Evolutionary conservation across 2,888 invertebrate genomes (phyloP).

Genomic region (Frankliniella fusca): DNA sequence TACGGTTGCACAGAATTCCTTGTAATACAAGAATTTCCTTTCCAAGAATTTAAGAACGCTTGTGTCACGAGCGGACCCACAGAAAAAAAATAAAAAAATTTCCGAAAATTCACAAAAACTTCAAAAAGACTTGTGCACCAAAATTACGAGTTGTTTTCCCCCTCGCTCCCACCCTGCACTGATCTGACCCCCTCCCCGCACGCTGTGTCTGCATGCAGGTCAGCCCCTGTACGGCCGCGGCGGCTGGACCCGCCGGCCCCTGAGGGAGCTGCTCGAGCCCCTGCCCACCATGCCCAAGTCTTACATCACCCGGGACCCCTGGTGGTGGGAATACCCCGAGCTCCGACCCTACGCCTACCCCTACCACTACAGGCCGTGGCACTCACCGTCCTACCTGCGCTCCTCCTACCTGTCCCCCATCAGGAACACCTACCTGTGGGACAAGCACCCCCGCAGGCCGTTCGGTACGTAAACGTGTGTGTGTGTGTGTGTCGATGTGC

Average conservation of each 20-base stretch:
- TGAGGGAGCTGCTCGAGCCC: conserved; percentile 71
- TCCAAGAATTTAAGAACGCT: too few relatives aligned
- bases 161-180: too few relatives aligned
- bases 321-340: conserved; percentile 83
- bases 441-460: conserved; percentile 84
- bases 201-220: conserved; percentile 64
- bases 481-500: neutral
- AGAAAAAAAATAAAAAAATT: too few relatives aligned
- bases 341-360: conserved; percentile 67
- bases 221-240: conserved; percentile 69
- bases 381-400: conserved; percentile 66
- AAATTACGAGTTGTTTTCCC: too few relatives aligned
- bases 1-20: too few relatives aligned
- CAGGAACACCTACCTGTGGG: conserved; percentile 87
- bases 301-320: conserved; percentile 79
- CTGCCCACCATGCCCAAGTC: conserved; percentile 72
- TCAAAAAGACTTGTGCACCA: too few relatives aligned
- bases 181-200: too few relatives aligned
- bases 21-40: too few relatives aligned
- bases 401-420: conserved; percentile 87
- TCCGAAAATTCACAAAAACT: too few relatives aligned
- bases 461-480: conserved; percentile 65
- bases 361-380: conserved; percentile 45
- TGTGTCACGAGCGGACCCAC: too few relatives aligned
- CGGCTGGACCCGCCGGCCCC: conserved; percentile 55